phyloP scores from a whole-genome alignment of 2,797 vertebrate genomes.

The Dermochelys coriacea region DNA sequence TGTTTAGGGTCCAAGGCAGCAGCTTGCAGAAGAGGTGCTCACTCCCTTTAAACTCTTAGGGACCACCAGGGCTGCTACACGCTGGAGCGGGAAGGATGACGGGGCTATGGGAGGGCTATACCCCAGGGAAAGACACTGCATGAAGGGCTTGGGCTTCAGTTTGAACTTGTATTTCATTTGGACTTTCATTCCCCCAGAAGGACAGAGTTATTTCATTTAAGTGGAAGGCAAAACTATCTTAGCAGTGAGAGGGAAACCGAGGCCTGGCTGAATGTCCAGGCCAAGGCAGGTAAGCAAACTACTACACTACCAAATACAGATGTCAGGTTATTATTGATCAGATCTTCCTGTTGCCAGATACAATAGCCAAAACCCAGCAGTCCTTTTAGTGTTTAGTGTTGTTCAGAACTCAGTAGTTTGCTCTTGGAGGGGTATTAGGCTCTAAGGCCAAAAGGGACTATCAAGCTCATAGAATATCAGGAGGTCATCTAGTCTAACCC shows the following conservation, averaged over 20 bases:
- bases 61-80: background rate
- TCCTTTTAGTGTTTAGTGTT: background rate
- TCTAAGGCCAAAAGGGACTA: too few species aligned
- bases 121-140: background rate
- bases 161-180: background rate
- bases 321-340: conserved; percentile 9
- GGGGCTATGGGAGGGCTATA: background rate
- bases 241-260: background rate
- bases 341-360: background rate
- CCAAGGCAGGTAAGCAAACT: background rate
- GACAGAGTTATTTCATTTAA: background rate
- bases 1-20: too few species aligned
- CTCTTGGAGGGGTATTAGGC: background rate
- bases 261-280: background rate
- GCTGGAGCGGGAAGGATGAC: background rate
- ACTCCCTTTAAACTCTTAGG: too few species aligned
- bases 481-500: too few species aligned
- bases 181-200: background rate
- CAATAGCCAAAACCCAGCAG: background rate
- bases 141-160: background rate
- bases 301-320: conserved; percentile 32
- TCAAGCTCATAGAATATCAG: too few species aligned
- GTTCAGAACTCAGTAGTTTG: background rate
- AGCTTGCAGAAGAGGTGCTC: too few species aligned
- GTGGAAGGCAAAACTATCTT: background rate